Evolutionary conservation across 1,140 invertebrate species (phyloP), one percentile per base, ranked within the genome.

Genomic region (Phymorhynchus buccinoides): DNA sequence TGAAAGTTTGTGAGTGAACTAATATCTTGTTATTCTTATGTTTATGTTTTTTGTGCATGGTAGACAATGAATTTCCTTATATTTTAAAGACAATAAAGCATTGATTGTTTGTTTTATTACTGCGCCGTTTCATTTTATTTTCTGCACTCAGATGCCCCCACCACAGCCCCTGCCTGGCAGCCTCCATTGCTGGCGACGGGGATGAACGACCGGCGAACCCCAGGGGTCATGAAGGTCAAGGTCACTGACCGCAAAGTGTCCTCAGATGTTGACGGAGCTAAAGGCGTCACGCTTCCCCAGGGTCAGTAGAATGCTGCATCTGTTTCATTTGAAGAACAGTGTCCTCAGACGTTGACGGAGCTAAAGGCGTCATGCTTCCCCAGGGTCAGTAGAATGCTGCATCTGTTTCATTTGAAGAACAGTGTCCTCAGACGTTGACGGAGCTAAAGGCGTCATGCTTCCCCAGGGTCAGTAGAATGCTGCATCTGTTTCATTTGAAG

Each of bases 161-260:
- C 90, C n/a, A 81, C 32, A 42, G 91, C 92, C 14, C 91, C 91
- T 7, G 91, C 84, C 32, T 93, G 92, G 93, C 62, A 81, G n/a
- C 85, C 80, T 27, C 89, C 91, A 18, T 85, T 87, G 81, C 85
- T 92, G 32, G 86, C 88, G 30, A 71, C 85, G 9, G 90, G 89
- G 1, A 41, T 86, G 37, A 88, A 68, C n/a, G 85, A 89, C 44
- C 86, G 92, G 79, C 48, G 73, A 18, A 92, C 90, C 71, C 91
- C 91, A 52, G 41, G 27, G 71, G 82, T 82, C 2, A 89, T 92
- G 84, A 71, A 66, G 39, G 71, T 85, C 41, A 48, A 80, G 41
- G 78, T 32, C 71, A 32, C 41, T 3, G 77, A 41, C 18, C 41
- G 7, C 18, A n/a, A 79, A 12, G 22, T 27, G 42, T 56, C 77